Base-by-base conservation (phyloP, 1,140 invertebrate genomes). In the Glomeris maerens region DNA sequence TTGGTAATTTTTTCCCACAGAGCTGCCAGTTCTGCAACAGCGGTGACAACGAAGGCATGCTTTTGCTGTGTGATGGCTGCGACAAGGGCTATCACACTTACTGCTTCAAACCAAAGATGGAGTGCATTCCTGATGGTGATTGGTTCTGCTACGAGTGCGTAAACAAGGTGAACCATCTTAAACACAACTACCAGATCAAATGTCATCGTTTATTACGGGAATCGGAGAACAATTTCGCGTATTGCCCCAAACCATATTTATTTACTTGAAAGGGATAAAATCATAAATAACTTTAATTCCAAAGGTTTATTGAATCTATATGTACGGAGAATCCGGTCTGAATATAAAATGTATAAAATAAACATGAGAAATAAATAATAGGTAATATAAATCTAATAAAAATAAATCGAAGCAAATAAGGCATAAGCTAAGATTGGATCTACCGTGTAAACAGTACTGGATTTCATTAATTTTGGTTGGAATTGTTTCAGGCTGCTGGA, bases 11-110 rank as follows among this genome's bases (percentile, higher is more conserved):
- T 65, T 60, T 62, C 57, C 82, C 79, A 45, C 77, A 94, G 86
- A 89, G 89, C 68, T 97, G 93, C 68, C 91, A 97, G 69, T 92
- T 96, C 66, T 97, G 93, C 70, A 79, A 86, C 60, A 84, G 81
- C 62, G 92, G 92, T 52, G 90, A 96, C 68, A 91, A 95, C 61
- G 93, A 97, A 71, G 92, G 91, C 58, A 85, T 93, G 65, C 68
- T 97, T 40, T 70, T 97, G 50, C 72, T 97, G 2, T 97, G 93
- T 72, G 93, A 97, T 72, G 85, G 89, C 53, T 97, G 93, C 74
- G 93, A 97, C 72, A 88, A 89, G 68, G 93, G 92, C 44, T 96
- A 95, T 67, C 93, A 96, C 73, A 96, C 89, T 40, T 96, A 96
- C 65, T 97, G 92, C 73, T 96, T 97, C 73, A 91, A 90, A 72